Evolutionary conservation across 2,113 vertebrate genomes (phyloP), one percentile per base, ranked within the genome.

Genomic region (Cebidichthys violaceus): DNA sequence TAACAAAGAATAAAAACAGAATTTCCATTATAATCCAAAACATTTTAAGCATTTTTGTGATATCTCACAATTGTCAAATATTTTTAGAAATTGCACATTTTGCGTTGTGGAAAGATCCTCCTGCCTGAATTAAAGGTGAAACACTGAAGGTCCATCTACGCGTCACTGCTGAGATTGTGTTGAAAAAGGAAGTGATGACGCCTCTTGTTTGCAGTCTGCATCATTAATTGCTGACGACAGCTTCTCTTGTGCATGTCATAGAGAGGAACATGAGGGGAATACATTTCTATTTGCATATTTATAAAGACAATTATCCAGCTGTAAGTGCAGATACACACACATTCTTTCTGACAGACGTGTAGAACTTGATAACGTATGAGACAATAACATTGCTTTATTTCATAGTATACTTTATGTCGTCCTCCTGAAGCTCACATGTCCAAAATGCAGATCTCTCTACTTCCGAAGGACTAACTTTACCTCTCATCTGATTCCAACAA

Each of bases 261-360:
- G 75, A 50, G 65, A 80, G 41, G 59, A 87, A 80, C 68, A 71
- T 47, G 70, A 55, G 15, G 70, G 74, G 81, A 82, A 82, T 70
- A 75, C 22, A 69, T 54, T 39, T 35, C 37, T 61, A 61, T 86
- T 79, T 70, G 47, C 82, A 80, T 87, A 87, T 87, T 71, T 33
- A 82, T 75, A 66, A 82, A 79, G 59, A 83, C 66, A 55, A 47
- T 68, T 66, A 75, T 75, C 31, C 60, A 37, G 64, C 60, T 85
- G 68, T 68, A 43, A 37, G 52, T 65, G 20, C 54, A 82, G 67
- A 61, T 13, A n/a, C 67, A 35, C 64, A 29, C 64, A 31, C n/a
- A 33, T 2, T 37, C 64, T 70, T 14, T 50, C 37, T 29, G 77
- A 47, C 52, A 50, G 29, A 80, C 57, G 27, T 4, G 6, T 20